Evolutionary conservation across 2,797 vertebrate genomes (phyloP).

Genomic region (Liasis olivaceus): DNA sequence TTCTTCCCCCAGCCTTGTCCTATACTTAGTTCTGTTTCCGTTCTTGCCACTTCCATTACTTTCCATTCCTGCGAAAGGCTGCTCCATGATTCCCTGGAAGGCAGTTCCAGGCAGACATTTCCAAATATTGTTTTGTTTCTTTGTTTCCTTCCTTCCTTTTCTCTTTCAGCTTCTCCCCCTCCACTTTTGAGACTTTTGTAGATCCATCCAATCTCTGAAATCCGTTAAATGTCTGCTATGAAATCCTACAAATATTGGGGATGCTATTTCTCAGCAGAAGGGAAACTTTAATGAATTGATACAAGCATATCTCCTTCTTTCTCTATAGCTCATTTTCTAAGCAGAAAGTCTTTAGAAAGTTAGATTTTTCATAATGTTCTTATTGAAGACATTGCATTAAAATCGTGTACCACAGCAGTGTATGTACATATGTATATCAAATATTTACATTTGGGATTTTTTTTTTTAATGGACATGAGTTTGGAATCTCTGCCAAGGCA

Average conservation of each 20-base stretch:
- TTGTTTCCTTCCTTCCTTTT: neutral
- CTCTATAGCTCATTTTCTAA: neutral
- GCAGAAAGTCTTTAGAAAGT: neutral
- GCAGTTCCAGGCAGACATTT: neutral
- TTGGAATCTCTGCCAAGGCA: neutral
- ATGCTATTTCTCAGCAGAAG: neutral
- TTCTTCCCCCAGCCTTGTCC: neutral
- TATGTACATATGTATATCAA: neutral
- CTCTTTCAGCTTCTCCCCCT: neutral
- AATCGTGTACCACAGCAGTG: neutral
- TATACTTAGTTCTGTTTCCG: constrained; percentile 7
- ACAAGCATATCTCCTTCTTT: neutral
- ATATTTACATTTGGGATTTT: neutral
- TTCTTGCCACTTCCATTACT: neutral
- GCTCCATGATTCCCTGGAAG: neutral
- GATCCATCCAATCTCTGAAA: neutral
- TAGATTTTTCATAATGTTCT: neutral
- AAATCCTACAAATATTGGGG: neutral
- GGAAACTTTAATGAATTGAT: neutral
- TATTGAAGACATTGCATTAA: neutral
- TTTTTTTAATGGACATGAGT: neutral
- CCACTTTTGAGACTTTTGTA: neutral
- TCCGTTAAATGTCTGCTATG: neutral
- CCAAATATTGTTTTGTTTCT: neutral
- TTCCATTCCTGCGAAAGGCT: neutral